These are phyloP conservation scores for Dendrocincla tyrannina DNA, from an alignment of 2,797 vertebrate species.

Conservation along the genomic window DNA sequence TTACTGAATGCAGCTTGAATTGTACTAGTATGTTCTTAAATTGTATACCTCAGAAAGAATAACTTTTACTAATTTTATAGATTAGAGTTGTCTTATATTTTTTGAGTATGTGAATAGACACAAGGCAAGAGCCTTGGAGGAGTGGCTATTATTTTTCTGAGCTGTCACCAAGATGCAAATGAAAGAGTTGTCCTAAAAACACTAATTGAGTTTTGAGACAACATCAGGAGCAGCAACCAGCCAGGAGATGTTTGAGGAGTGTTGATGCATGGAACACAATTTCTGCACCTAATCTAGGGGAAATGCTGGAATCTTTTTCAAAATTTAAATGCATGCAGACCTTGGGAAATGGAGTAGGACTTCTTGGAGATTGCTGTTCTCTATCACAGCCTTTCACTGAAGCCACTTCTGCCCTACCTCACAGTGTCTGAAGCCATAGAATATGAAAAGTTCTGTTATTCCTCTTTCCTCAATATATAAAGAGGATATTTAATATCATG, in stretches of 20 bases:
- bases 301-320: not conserved
- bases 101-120: not conserved
- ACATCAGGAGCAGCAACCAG: not conserved
- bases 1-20: no score
- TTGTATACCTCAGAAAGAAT: not conserved
- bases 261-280: not conserved
- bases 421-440: not conserved
- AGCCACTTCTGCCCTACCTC: not conserved
- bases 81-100: accelerated
- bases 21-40: not conserved
- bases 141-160: not conserved
- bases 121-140: not conserved
- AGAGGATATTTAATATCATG: not conserved
- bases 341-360: not conserved
- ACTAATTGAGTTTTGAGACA: not conserved
- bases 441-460: not conserved
- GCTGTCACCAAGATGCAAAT: not conserved
- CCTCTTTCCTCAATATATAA: not conserved
- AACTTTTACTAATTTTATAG: not conserved
- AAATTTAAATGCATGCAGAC: not conserved
- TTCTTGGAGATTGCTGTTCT: not conserved
- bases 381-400: not conserved
- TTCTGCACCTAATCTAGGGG: not conserved
- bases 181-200: not conserved
- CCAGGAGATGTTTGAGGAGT: not conserved